Evolutionary conservation across 2,113 vertebrate genomes (phyloP).

Genomic region (Macquaria ambigua): DNA sequence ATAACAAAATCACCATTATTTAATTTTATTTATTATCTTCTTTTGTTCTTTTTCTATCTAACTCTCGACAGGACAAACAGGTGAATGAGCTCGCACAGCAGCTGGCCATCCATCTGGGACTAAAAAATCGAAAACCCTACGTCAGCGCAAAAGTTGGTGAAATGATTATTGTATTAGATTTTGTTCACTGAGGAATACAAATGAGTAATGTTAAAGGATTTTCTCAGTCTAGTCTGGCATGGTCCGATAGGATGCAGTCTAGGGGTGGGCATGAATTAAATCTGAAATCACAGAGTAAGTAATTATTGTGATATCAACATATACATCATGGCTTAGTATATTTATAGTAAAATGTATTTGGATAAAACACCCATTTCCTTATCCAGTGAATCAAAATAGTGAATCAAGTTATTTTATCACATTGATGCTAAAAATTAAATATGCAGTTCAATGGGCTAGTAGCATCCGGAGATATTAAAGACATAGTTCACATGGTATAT

Average conservation of each 20-base stretch:
- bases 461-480: neutral
- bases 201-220: neutral
- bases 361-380: neutral
- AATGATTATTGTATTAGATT: neutral
- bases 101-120: slow-evolving; percentile 88
- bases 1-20: too few relatives aligned
- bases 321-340: neutral
- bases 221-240: neutral
- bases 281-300: neutral
- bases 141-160: slow-evolving; percentile 87
- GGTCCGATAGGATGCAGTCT: neutral
- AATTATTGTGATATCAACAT: neutral
- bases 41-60: neutral
- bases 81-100: slow-evolving; percentile 93
- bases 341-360: neutral
- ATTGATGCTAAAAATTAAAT: neutral
- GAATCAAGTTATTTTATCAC: neutral
- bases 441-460: neutral
- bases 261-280: too few relatives aligned
- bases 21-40: too few relatives aligned
- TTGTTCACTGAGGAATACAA: neutral
- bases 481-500: neutral
- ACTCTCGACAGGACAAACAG: slow-evolving; percentile 87
- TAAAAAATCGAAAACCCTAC: slow-evolving; percentile 91
- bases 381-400: neutral